Percentiles rank a stretch among this genome's conserved stretches.
Evolutionary conservation across 2,113 vertebrate genomes (phyloP).

Genomic region (Centrocercus urophasianus): DNA sequence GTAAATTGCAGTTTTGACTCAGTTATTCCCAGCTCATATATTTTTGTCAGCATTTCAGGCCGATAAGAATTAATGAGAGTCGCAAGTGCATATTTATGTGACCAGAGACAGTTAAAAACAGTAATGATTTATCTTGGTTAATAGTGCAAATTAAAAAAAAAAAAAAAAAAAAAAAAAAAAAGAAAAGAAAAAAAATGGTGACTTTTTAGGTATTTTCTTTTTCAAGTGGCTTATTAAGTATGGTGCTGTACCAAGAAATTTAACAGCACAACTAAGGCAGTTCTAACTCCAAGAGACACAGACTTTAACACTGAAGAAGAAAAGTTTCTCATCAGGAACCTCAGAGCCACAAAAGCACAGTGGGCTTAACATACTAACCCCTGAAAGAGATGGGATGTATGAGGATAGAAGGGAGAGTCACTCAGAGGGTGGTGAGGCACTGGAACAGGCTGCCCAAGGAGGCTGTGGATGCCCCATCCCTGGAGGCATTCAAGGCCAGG

Average conservation of each 20-base stretch:
- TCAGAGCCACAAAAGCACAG: not conserved
- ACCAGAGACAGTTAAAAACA: slow-evolving; percentile 51
- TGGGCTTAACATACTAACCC: not conserved
- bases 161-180: not conserved
- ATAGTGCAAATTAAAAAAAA: slow-evolving; percentile 55
- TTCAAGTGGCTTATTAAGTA: not conserved
- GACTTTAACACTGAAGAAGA: not conserved
- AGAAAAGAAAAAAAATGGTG: not conserved
- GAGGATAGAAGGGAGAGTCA: not conserved
- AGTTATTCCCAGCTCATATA: slow-evolving; percentile 70
- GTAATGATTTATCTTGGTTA: slow-evolving; percentile 64
- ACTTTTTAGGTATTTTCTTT: not conserved
- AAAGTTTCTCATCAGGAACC: not conserved
- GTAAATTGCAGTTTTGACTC: slow-evolving; percentile 66
- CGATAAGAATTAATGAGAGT: slow-evolving; percentile 68
- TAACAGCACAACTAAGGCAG: not conserved
- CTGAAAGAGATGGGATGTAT: not conserved
- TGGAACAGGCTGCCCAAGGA: too few relatives aligned
- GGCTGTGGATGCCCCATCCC: too few relatives aligned
- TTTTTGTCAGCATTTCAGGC: slow-evolving; percentile 65
- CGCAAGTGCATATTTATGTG: slow-evolving; percentile 49
- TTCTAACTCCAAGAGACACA: not conserved
- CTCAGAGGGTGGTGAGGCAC: too few relatives aligned
- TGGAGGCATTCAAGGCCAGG: too few relatives aligned
- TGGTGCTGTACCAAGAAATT: not conserved